These are phyloP conservation scores for Drosophila nebulosa DNA, from an alignment of 1,140 invertebrate genomes.

Conservation along the genomic window DNA sequence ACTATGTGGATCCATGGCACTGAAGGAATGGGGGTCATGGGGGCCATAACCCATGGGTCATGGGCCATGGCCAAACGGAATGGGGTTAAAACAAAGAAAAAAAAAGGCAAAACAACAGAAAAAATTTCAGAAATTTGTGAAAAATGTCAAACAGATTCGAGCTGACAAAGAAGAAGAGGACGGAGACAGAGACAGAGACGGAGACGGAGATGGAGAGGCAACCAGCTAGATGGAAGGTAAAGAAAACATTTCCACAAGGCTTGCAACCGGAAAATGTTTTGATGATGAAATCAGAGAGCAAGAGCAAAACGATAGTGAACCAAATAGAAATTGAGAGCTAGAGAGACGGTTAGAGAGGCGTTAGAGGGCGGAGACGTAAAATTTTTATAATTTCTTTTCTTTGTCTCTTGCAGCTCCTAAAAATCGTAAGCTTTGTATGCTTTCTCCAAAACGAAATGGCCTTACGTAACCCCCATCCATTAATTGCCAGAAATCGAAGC, in stretches of 20 bases:
- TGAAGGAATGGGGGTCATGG: neutral
- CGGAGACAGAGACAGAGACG: too few relatives aligned
- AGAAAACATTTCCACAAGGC: constrained; percentile 8
- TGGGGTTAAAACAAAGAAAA: neutral
- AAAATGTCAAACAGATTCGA: constrained; percentile 36
- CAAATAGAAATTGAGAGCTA: neutral
- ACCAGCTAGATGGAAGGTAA: neutral
- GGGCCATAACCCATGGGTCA: neutral
- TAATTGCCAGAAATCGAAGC: constrained; percentile 21
- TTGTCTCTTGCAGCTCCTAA: too few relatives aligned
- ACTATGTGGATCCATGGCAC: constrained; percentile 27
- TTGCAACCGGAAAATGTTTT: neutral
- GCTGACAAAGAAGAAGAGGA: neutral
- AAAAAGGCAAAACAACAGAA: neutral
- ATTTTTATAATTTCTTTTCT: neutral
- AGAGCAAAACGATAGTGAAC: neutral
- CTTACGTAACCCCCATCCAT: constrained; percentile 19
- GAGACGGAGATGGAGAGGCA: neutral
- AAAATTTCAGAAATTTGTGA: constrained; percentile 32
- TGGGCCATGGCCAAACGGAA: constrained; percentile 1
- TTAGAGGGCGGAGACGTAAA: neutral
- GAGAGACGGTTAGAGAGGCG: neutral
- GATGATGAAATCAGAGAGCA: neutral
- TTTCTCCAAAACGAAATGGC: constrained; percentile 28
- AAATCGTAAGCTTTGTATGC: constrained; percentile 13